phyloP scores from a whole-genome alignment of 2,797 vertebrate species.

The Anniella stebbinsi region DNA sequence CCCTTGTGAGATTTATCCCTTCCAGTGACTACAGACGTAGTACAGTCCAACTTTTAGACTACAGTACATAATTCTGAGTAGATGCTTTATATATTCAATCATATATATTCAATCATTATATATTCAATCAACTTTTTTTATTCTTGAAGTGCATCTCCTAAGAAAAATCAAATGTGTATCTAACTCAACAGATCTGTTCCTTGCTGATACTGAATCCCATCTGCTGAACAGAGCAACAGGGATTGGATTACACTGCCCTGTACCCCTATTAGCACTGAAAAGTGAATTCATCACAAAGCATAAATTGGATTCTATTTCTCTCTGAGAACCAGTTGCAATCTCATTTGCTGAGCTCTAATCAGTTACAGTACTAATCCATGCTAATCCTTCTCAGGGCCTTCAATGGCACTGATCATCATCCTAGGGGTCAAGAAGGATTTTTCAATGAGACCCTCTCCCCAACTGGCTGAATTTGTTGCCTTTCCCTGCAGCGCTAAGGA shows the following conservation, averaged over 20 bases:
- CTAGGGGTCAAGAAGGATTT: slow-evolving; percentile 17
- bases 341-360: slow-evolving; percentile 26
- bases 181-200: background rate
- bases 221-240: background rate
- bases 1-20: background rate
- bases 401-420: slow-evolving; percentile 17
- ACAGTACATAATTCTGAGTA: background rate
- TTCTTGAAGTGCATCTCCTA: background rate
- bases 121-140: background rate
- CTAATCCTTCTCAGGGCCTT: slow-evolving; percentile 15
- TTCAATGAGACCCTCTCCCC: background rate
- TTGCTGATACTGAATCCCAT: background rate
- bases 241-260: slow-evolving; percentile 6
- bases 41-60: background rate
- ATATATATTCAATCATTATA: background rate
- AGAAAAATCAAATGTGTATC: background rate
- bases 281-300: slow-evolving; percentile 13
- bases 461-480: too few relatives aligned
- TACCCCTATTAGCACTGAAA: slow-evolving; percentile 18
- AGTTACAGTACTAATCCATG: slow-evolving; percentile 34
- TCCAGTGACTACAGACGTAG: background rate
- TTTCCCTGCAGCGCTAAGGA: background rate
- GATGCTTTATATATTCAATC: background rate
- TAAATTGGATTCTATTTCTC: slow-evolving; percentile 29
- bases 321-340: background rate